Evolutionary conservation across 2,888 invertebrate genomes (phyloP).

Genomic region (Beris morrisii): DNA sequence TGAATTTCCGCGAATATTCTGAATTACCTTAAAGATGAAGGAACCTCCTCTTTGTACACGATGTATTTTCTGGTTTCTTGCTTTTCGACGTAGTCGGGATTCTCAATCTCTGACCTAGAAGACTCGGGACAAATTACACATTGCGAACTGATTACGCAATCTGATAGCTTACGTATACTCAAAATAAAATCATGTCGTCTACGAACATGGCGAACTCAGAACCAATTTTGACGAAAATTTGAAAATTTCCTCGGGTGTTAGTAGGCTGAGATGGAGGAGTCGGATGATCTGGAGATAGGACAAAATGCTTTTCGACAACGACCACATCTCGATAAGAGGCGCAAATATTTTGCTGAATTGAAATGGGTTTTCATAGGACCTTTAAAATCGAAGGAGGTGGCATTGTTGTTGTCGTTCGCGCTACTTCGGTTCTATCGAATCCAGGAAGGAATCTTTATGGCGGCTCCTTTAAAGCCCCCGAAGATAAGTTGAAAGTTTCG

Average conservation of each 20-base stretch:
- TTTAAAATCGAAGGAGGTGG: neutral
- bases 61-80: no score
- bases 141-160: constrained; percentile 7
- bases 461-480: no score
- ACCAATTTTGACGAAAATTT: neutral
- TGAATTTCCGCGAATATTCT: no score
- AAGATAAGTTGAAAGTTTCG: no score
- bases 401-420: no score
- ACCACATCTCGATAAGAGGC: neutral
- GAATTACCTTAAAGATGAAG: no score
- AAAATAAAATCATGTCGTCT: constrained; percentile 6
- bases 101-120: constrained; percentile 25
- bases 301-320: constrained; percentile 2
- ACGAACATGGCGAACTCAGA: no score
- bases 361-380: constrained; percentile 1
- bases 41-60: no score
- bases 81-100: neutral
- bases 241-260: neutral
- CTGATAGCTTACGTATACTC: constrained; percentile 8
- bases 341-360: constrained; percentile 5
- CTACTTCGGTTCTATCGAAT: neutral
- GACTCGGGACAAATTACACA: constrained; percentile 17
- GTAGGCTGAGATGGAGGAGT: neutral
- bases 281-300: neutral
- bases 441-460: no score